These are phyloP conservation scores for Heteronetta atricapilla DNA, from an alignment of 2,113 vertebrate species.

Conservation along the genomic window DNA sequence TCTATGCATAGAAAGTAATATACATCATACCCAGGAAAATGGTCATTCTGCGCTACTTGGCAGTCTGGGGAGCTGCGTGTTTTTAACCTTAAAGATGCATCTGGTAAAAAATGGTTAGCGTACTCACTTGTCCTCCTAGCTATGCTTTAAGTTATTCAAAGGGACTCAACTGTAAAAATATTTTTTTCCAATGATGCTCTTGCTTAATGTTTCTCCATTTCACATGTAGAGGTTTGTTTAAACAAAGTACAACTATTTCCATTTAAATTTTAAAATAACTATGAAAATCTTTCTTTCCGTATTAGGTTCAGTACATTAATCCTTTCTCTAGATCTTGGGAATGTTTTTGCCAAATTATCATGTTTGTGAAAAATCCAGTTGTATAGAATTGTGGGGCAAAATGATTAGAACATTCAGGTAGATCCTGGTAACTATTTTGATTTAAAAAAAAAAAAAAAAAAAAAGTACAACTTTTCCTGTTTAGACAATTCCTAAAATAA, in stretches of 20 bases:
- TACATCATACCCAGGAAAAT: not conserved
- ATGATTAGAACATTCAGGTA: not conserved
- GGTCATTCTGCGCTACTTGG: not conserved
- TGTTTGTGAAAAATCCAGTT: not conserved
- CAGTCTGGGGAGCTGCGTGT: not conserved
- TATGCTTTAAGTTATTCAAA: not conserved
- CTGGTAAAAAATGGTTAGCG: not conserved
- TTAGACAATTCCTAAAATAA: not conserved
- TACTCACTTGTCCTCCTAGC: not conserved
- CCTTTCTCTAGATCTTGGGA: not conserved
- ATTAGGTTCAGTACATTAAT: not conserved
- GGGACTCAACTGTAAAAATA: not conserved
- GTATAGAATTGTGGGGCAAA: not conserved
- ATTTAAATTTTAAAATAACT: not conserved
- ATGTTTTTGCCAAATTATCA: not conserved
- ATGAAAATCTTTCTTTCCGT: not conserved
- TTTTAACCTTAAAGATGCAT: not conserved
- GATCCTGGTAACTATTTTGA: not conserved
- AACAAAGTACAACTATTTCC: not conserved
- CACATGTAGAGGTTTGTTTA: not conserved
- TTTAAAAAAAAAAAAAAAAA: not conserved
- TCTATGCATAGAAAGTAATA: conserved; percentile 9
- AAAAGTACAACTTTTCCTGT: not conserved
- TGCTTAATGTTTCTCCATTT: not conserved
- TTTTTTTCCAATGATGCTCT: not conserved